Percentiles rank a stretch among this genome's conserved stretches.
Conservation (phyloP, 2,888 invertebrate species). For the Abrostola tripartita region DNA sequence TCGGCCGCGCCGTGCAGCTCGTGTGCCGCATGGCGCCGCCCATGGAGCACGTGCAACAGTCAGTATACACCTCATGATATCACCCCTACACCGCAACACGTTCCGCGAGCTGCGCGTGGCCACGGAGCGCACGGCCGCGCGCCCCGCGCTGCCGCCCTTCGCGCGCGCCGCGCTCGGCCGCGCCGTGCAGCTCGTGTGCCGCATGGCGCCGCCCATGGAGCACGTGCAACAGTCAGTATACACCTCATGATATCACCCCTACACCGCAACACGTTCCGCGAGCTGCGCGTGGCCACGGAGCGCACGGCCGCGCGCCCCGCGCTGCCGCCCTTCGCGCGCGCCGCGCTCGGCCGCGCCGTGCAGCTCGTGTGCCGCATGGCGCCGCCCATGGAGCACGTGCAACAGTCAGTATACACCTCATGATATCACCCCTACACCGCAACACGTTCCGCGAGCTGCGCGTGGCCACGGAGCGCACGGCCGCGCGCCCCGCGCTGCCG, state of each 20-base stretch:
- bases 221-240: constrained; percentile 65
- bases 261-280: constrained; percentile 95
- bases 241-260: background rate
- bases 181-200: constrained; percentile 91
- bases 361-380: constrained; percentile 93
- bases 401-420: constrained; percentile 60
- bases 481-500: constrained; percentile 92
- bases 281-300: constrained; percentile 93
- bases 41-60: constrained; percentile 70
- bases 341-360: constrained; percentile 89
- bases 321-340: constrained; percentile 90
- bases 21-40: constrained; percentile 94
- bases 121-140: constrained; percentile 90
- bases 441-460: constrained; percentile 97
- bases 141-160: constrained; percentile 91
- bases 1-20: constrained; percentile 90
- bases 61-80: constrained; percentile 29
- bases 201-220: constrained; percentile 92
- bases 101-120: constrained; percentile 95
- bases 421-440: constrained; percentile 74
- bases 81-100: constrained; percentile 90
- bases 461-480: constrained; percentile 90
- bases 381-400: constrained; percentile 87
- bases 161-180: constrained; percentile 88
- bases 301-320: constrained; percentile 90